Base-by-base conservation (phyloP, 2,888 invertebrate species). In the Leucophora obtusa region DNA sequence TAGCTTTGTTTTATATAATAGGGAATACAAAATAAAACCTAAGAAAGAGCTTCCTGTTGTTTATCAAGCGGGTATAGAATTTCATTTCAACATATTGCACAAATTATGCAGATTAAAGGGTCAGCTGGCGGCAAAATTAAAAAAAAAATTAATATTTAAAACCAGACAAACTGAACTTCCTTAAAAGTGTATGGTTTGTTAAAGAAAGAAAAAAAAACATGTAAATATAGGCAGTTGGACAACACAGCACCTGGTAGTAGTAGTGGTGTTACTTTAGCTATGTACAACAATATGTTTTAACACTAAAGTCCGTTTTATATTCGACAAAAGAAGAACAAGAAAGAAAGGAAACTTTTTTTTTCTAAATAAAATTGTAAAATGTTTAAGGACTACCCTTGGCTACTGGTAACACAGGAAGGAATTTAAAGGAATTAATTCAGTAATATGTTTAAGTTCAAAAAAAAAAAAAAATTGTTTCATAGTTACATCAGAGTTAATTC, bases 41-140 rank as follows among this genome's bases (percentile, higher is more conserved):
- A 47, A 47, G 14, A 47, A 47, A 47, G 51, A 69, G 65, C 60
- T 72, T 70, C 79, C 79, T 70, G 79, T 63, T 54, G 53, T 65
- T 59, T 54, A 66, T 17, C 11, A 35, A 63, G 43, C 43, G 43
- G 1, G 73, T 77, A 81, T 81, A 73, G 77, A 81, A 81, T 81
- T 81, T 70, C 77, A 77, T 66, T 60, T 66, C 59, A 77, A 81
- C 81, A 72, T 79, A 80, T 74, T 77, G 85, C 82, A 82, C 85
- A 88, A 88, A 88, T 88, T 88, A 88, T 88, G 88, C 86, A 88
- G 88, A 88, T 88, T 88, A 86, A 87, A 86, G 86, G 88, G 87
- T 88, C 88, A 87, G 85, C 82, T 84, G 83, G 82, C 82, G 80
- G 75, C 72, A 68, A 53, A 47, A 47, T 3, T n/a, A 47, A 47